Percentiles rank a stretch among this genome's conserved stretches.
Conservation (phyloP, 2,113 vertebrate species). For the Centropus bengalensis region DNA sequence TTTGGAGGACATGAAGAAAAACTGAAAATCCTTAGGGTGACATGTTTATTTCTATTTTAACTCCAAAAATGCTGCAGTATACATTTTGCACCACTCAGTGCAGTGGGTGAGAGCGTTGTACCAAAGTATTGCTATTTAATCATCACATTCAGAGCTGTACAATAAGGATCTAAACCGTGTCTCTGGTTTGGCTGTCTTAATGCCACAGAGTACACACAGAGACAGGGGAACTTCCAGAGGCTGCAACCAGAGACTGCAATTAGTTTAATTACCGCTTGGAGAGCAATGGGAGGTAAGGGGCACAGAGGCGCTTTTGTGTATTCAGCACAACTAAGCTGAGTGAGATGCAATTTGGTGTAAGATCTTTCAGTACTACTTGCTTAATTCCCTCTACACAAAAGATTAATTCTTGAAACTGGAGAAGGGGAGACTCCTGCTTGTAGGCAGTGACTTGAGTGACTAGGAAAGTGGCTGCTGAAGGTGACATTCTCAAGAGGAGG, state of each 20-base stretch:
- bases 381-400: not conserved
- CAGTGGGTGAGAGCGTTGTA: not conserved
- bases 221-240: not conserved
- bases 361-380: not conserved
- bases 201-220: not conserved
- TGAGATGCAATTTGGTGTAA: not conserved
- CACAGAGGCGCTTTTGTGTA: slow-evolving; percentile 13
- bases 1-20: not conserved
- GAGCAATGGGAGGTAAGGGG: not conserved
- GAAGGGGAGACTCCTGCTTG: not conserved
- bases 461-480: not conserved
- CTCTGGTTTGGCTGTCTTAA: not conserved
- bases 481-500: slow-evolving; percentile 17
- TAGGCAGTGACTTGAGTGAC: not conserved
- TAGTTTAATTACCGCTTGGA: not conserved
- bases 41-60: not conserved
- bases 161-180: not conserved
- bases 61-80: not conserved
- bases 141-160: not conserved
- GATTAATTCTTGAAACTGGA: slow-evolving; percentile 15
- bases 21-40: not conserved
- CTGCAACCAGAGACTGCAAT: not conserved
- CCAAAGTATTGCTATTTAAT: not conserved
- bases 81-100: not conserved
- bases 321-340: not conserved